Base-by-base conservation (phyloP, 2,113 vertebrate species). In the Notothenia coriiceps region DNA sequence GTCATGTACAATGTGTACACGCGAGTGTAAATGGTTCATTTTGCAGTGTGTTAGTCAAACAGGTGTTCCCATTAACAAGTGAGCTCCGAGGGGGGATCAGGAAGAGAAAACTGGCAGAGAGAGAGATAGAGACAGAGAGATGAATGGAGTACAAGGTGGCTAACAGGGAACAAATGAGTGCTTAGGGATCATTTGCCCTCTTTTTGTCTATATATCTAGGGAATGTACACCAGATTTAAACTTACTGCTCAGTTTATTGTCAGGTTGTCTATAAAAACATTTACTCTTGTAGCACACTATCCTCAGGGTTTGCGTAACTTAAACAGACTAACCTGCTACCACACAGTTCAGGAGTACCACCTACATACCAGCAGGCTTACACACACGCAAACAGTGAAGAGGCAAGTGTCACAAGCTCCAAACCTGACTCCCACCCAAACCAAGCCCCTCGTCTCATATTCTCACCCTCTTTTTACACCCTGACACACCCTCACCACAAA, bases 51-150 rank as follows among this genome's bases (percentile, higher is more conserved):
- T 89, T 88, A 83, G 77, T 78, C 88, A 89, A 89, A 90, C 91
- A 94, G 91, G 89, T 93, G 91, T 90, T 88, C 86, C 82, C 78
- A 91, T 93, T 91, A 93, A 91, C 90, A 83, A 88, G 82, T 77
- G 76, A 82, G 71, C 80, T 84, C 85, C 79, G 50, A 84, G 66
- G 90, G 80, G 87, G 65, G 80, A 87, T 77, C 46, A 4, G 51
- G 61, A 73, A 18, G 49, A 70, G 71, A 74, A 74, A 77, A 74
- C 73, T 70, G 77, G 65, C 69, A 84, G 74, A 60, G 80, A 56
- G 80, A 56, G 69, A 57, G 65, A 77, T 9, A 47, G 61, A 86
- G 65, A 84, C 68, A 81, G 73, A 71, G 69, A 70, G 72, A 86
- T 77, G 80, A 88, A 82, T 74, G 66, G 64, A 87, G 81, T 10